Base-by-base conservation (phyloP, 2,113 vertebrate species). In the Centropus unirufus region DNA sequence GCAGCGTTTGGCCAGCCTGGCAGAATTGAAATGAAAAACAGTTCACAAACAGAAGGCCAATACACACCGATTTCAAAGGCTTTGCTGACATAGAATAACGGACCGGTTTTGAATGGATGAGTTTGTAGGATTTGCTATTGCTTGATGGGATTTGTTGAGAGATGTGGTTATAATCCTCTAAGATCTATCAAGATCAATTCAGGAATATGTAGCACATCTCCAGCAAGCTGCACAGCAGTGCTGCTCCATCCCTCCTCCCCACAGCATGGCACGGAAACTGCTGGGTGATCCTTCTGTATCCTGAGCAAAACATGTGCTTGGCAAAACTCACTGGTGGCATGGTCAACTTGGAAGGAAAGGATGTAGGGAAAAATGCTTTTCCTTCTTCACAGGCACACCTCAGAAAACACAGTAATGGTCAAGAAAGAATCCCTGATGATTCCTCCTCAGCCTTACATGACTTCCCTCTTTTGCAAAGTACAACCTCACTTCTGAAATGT, bases 1-100 rank as follows among this genome's bases (percentile, higher is more conserved):
- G 89, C 76, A 86, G 74, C 79, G 86, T 27, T 95, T 2, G 14
- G 98, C 95, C 80, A 95, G 96, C 90, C 97, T 98, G 96, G 42
- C 74, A 94, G 51, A 66, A 91, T 74, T 5, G 55, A 92, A 94
- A 95, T 34, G 91, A 21, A 21, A 81, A 84, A 42, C 1, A 3
- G 32, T 59, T 82, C 76, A 76, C 34, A 84, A 76, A 80, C 34
- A 67, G 21, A 81, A 93, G 72, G 72, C 21, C 29, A 68, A 18
- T n/a, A 39, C 52, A 21, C 8, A 9, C 30, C 2, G 12, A 83
- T 27, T 70, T 78, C 86, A 83, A 92, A 89, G 8, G 42, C 36
- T 82, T 58, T 17, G 22, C 32, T 40, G 72, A 86, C 46, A 85
- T 21, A 66, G 40, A 57, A 76, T 29, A 32, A 73, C 0, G 2